Base-by-base conservation (phyloP, 2,797 vertebrate genomes). In the Halcyon badia region DNA sequence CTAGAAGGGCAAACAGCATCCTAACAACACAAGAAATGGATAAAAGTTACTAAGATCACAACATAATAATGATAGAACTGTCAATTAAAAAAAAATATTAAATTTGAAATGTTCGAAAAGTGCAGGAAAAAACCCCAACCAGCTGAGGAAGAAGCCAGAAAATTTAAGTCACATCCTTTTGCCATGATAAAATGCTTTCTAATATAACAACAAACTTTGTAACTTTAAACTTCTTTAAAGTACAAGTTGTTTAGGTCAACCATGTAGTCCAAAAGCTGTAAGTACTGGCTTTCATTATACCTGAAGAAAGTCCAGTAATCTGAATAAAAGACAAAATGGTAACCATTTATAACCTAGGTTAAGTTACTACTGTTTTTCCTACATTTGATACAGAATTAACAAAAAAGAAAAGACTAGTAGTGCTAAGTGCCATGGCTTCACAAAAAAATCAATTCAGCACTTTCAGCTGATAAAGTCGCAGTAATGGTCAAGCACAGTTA, bases 61-160 rank as follows among this genome's bases (percentile, higher is more conserved):
- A 78, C 3, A 4, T 20, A 48, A 76, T 56, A 80, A 89, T 20
- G 19, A 71, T 0, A 73, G 18, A 88, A 78, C 12, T 46, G 49
- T 7, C 20, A 78, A 48, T 52, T 28, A 7, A 80, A 78, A 75
- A 84, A 61, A 33, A 28, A 28, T 35, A 88, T 11, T 69, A 66
- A 76, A 0, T 0, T 75, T 37, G 62, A 90, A 61, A 13, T 15
- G 8, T 49, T 72, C 4, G 3, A 0, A 44, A 89, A 78, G 14
- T 11, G 1, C 30, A 84, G 24, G 82, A 79, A 30, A 82, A 52
- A 52, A 9, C 14, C 48, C 8, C 25, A 52, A 76, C 33, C 21
- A 73, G 35, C 3, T 21, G 19, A 82, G 31, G 60, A 51, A 65
- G 70, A 69, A 52, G 18, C 5, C n/a, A 57, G 21, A 80, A 87